These are phyloP conservation scores for Erynnis tages DNA, from an alignment of 2,888 invertebrate genomes.

Conservation along the genomic window DNA sequence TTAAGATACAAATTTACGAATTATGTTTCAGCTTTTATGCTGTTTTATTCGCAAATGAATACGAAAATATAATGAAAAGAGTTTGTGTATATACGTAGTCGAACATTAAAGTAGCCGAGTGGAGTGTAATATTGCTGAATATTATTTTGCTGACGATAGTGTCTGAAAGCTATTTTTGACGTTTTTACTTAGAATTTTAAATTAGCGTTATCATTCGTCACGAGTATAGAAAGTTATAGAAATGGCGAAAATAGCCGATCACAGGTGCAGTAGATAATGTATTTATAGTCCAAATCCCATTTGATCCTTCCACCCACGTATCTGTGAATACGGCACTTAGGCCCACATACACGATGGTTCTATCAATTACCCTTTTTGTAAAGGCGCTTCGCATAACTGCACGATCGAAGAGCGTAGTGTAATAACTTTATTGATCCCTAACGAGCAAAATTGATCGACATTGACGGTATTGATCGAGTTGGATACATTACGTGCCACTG, in stretches of 20 bases:
- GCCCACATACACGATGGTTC: slow-evolving; percentile 20
- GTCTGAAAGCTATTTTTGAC: no score
- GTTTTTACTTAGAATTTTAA: no score
- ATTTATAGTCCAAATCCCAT: slow-evolving; percentile 13
- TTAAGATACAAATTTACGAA: slow-evolving; percentile 52
- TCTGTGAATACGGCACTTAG: slow-evolving; percentile 23
- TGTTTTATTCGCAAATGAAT: slow-evolving; percentile 19
- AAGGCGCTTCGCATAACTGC: slow-evolving; percentile 23
- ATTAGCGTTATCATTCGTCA: background rate
- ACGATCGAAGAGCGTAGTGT: slow-evolving; percentile 44
- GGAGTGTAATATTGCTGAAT: background rate
- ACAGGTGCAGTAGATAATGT: slow-evolving; percentile 1
- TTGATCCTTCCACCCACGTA: slow-evolving; percentile 21
- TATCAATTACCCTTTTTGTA: slow-evolving; percentile 28
- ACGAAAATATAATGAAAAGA: background rate
- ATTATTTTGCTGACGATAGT: no score
- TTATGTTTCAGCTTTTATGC: slow-evolving; percentile 34
- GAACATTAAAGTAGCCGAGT: background rate
- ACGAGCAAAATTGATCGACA: slow-evolving; percentile 73
- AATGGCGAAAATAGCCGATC: background rate
- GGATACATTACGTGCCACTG: slow-evolving; percentile 65
- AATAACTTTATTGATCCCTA: slow-evolving; percentile 70
- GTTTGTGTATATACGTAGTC: background rate
- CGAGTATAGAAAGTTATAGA: background rate
- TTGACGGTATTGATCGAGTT: slow-evolving; percentile 73